phyloP scores from a whole-genome alignment of 2,113 vertebrate species.

The Sceloporus tristichus region DNA sequence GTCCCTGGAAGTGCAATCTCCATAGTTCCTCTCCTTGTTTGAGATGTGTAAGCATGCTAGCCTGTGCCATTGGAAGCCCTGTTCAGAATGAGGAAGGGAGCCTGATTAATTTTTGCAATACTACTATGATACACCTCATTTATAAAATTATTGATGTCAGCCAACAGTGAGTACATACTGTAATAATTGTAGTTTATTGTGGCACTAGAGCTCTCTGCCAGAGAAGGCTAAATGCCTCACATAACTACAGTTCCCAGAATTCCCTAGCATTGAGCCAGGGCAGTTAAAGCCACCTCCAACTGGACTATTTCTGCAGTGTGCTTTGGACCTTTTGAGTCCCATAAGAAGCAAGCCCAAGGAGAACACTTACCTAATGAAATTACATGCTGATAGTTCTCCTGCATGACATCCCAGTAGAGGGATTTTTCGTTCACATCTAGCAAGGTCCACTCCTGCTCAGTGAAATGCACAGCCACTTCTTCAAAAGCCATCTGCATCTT shows the following conservation, averaged over 20 bases:
- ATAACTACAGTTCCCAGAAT: no score
- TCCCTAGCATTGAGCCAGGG: no score
- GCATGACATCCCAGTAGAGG: conserved; percentile 66
- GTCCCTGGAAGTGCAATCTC: background rate
- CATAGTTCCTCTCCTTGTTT: background rate
- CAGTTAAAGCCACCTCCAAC: no score
- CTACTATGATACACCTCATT: background rate
- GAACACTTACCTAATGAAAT: conserved; percentile 66
- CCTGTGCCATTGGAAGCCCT: background rate
- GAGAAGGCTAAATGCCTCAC: no score
- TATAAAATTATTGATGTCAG: background rate
- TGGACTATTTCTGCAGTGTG: no score
- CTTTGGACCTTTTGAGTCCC: background rate
- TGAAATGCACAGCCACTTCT: conserved; percentile 70
- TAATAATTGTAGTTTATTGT: no score
- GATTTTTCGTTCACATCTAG: conserved; percentile 55
- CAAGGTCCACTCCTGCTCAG: conserved; percentile 64
- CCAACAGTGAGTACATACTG: background rate
- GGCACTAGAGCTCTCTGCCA: no score
- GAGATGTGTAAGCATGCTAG: background rate
- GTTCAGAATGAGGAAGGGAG: background rate
- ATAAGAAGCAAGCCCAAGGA: background rate
- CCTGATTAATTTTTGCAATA: background rate
- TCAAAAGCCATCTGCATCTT: conserved; percentile 59
- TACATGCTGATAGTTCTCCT: conserved; percentile 63